Evolutionary conservation across 1,140 invertebrate species (phyloP).

Genomic region (Hirudo medicinalis): DNA sequence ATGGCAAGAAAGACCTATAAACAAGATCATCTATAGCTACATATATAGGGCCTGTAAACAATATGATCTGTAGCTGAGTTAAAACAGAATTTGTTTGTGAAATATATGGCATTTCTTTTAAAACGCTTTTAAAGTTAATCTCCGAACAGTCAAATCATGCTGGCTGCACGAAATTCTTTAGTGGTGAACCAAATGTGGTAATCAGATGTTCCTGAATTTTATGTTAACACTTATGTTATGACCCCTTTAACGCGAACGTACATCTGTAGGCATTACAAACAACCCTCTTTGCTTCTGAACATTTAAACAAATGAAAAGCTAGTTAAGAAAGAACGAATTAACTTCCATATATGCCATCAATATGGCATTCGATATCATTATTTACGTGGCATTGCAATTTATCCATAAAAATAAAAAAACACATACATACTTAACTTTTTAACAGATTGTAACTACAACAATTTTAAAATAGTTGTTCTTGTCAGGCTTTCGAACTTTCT

Average conservation of each 20-base stretch:
- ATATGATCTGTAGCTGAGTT: too few species aligned
- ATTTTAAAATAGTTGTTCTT: neutral
- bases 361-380: neutral
- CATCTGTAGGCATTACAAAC: neutral
- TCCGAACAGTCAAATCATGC: too few species aligned
- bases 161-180: too few species aligned
- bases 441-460: neutral
- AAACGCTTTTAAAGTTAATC: too few species aligned
- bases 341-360: neutral
- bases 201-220: neutral
- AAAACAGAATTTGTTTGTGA: too few species aligned
- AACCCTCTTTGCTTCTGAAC: too few species aligned
- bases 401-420: neutral
- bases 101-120: too few species aligned
- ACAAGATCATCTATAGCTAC: too few species aligned
- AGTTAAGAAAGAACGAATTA: neutral
- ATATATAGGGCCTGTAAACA: too few species aligned
- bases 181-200: neutral
- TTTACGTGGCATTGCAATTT: conserved; percentile 6
- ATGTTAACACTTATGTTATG: neutral
- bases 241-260: neutral
- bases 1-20: too few species aligned
- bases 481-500: neutral
- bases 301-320: neutral
- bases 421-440: neutral